Evolutionary conservation across 1,140 invertebrate genomes (phyloP), one percentile per base, ranked within the genome.

Genomic region (Bacillus rossius): DNA sequence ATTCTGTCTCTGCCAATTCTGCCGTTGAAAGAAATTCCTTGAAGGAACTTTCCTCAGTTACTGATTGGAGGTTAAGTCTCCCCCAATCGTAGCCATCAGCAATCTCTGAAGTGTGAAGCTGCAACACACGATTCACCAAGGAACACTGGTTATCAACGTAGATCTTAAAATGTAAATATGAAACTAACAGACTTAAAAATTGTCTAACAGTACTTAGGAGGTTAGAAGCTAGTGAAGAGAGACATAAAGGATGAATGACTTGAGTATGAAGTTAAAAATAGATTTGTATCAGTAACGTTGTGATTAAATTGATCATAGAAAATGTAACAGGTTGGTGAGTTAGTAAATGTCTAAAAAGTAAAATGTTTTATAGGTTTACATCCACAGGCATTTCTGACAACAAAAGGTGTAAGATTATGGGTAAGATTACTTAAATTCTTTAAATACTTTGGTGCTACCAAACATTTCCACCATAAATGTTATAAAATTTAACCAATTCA

Each of bases 11-110:
- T 2, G 96, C 94, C 42, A 99, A 74, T 73, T 96, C 87, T 7
- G 96, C 96, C 1, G 91, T 98, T 0, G 89, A 87, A 1, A 99
- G 75, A 73, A 99, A 99, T 65, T 99, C 96, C 77, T 98, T 91
- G 57, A 99, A 85, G 17, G 92, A 93, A 51, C 85, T 93, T 71
- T 99, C 92, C 69, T 98, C 95, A 0, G 96, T 99, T 0, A 98
- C 89, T 0, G 95, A 98, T 69, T 92, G 86, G 2, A 97, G 76
- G 76, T 96, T 95, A 0, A 96, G 74, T 38, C 89, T 79, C 43
- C 86, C 88, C 91, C 91, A 96, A 51, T 96, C 90, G 67, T 89
- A 91, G 3, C 91, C 92, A 79, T 96, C 94, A 68, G 89, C 81
- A 0, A 96, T 73, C 67, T 96, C 92, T 26, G 88, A 84, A 8